These are phyloP conservation scores for Coelinius sp. DNA, from an alignment of 2,888 invertebrate species.

Conservation along the genomic window DNA sequence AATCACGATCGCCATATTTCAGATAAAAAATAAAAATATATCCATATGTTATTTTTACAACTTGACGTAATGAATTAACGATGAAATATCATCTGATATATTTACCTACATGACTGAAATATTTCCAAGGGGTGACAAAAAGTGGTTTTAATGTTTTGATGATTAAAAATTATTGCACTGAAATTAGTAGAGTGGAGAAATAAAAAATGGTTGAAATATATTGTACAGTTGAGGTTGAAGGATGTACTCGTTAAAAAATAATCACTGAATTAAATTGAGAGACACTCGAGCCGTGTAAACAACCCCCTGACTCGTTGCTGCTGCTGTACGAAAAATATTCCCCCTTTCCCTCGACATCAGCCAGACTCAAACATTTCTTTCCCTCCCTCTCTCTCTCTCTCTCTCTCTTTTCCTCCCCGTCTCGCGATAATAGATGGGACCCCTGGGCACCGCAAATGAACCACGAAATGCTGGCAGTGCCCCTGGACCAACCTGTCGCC, in stretches of 20 bases:
- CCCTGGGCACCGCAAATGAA: conserved; percentile 71
- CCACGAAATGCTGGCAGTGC: conserved; percentile 70
- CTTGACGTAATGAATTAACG: conserved; percentile 15
- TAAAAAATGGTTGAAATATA: conserved; percentile 2
- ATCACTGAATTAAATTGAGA: conserved; percentile 70
- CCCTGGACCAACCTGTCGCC: conserved; percentile 68
- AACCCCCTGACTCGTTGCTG: conserved; percentile 56
- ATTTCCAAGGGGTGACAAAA: background rate
- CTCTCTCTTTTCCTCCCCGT: conserved; percentile 23
- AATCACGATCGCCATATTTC: conserved; percentile 13
- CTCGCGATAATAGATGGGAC: conserved; percentile 69
- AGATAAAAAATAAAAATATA: background rate
- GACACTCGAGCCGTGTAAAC: conserved; percentile 65
- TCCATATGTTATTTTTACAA: background rate
- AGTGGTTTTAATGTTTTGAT: background rate
- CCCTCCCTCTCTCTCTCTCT: conserved; percentile 3
- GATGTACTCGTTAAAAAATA: conserved; percentile 68
- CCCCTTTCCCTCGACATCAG: conserved; percentile 10
- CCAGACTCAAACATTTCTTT: conserved; percentile 21
- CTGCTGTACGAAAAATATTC: conserved; percentile 27
- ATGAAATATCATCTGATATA: background rate
- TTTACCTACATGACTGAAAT: background rate
- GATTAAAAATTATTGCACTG: background rate
- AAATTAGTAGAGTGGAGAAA: background rate
- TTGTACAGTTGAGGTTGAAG: conserved; percentile 39